These are phyloP conservation scores for Andrena dorsata DNA, from an alignment of 2,888 invertebrate genomes.

Conservation along the genomic window DNA sequence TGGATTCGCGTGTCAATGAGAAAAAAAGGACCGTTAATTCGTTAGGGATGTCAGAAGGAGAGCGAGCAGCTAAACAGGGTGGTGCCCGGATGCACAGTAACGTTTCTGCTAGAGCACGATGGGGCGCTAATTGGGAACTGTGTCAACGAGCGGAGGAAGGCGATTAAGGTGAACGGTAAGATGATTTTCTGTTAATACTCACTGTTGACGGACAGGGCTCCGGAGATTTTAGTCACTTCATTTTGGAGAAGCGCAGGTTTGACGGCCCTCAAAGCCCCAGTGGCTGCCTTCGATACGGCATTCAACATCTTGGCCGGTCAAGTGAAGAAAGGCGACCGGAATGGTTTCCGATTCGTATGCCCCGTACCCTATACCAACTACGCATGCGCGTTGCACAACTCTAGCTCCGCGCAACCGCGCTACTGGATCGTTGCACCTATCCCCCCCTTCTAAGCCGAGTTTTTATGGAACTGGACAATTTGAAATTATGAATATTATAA, in stretches of 20 bases:
- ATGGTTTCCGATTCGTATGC: slow-evolving; percentile 46
- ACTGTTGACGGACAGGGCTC: slow-evolving; percentile 86
- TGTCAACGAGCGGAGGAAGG: not conserved
- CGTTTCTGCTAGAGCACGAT: not conserved
- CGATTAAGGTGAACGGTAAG: not conserved
- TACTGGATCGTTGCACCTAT: slow-evolving; percentile 36
- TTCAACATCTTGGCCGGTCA: slow-evolving; percentile 87
- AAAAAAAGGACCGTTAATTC: not conserved
- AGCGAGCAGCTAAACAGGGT: not conserved
- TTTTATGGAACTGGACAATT: slow-evolving; percentile 18
- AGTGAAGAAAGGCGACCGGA: slow-evolving; percentile 73
- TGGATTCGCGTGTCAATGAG: slow-evolving; percentile 31
- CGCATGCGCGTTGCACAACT: slow-evolving; percentile 42
- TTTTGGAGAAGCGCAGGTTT: slow-evolving; percentile 86
- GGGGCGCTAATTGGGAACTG: not conserved
- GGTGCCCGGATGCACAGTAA: not conserved
- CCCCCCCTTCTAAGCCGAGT: slow-evolving; percentile 14
- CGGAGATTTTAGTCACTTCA: slow-evolving; percentile 86
- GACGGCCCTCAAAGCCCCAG: slow-evolving; percentile 86
- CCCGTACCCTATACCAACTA: slow-evolving; percentile 31
- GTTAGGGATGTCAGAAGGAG: not conserved
- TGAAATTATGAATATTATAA: not conserved
- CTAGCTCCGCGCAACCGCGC: slow-evolving; percentile 27
- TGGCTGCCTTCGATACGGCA: slow-evolving; percentile 86
- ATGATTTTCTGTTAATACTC: slow-evolving; percentile 80